Percentiles rank a stretch among this genome's conserved stretches.
These are phyloP conservation scores for Vireo altiloquus DNA, from an alignment of 2,113 vertebrate genomes.

Conservation along the genomic window DNA sequence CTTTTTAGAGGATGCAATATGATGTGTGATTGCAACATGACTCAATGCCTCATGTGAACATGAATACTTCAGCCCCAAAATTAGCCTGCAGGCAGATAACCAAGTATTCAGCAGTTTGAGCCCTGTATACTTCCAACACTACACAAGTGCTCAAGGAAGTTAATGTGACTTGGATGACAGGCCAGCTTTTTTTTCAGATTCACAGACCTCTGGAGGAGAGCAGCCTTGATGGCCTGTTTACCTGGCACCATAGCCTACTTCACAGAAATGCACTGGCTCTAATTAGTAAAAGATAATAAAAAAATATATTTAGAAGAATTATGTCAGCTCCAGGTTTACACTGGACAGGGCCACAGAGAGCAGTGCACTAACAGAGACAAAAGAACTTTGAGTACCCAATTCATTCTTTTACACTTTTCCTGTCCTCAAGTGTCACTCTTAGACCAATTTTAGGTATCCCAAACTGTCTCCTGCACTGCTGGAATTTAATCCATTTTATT, in stretches of 20 bases:
- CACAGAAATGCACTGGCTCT: background rate
- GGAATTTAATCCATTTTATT: background rate
- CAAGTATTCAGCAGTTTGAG: background rate
- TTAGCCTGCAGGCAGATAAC: background rate
- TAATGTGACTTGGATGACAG: accelerated
- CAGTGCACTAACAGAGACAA: background rate
- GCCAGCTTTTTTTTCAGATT: background rate
- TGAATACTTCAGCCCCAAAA: background rate
- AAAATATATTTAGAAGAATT: background rate
- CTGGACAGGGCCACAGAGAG: background rate
- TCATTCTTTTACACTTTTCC: background rate
- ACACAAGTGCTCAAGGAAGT: background rate
- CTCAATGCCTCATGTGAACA: background rate
- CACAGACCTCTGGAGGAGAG: background rate
- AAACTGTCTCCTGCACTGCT: background rate
- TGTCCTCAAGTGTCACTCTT: background rate
- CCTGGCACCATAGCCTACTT: background rate
- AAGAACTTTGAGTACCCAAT: background rate
- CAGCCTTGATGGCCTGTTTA: background rate
- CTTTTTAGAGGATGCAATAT: background rate
- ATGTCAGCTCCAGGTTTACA: background rate
- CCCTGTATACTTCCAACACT: background rate
- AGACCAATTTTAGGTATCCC: background rate
- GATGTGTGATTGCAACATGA: background rate
- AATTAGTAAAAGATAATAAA: background rate